phyloP scores from a whole-genome alignment of 2,888 invertebrate genomes.

The Monochamus alternatus region DNA sequence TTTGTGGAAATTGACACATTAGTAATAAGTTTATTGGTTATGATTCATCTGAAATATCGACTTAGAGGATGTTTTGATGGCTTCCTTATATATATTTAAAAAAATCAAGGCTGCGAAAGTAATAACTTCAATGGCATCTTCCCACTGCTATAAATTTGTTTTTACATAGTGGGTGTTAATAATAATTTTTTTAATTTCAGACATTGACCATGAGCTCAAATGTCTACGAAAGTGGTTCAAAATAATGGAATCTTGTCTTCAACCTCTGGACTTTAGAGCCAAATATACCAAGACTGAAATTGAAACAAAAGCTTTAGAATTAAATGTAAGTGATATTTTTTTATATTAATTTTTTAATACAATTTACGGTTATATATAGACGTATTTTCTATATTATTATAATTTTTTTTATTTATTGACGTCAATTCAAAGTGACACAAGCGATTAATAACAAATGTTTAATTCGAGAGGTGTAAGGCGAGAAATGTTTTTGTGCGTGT shows the following conservation, averaged over 20 bases:
- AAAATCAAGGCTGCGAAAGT: not conserved
- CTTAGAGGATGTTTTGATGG: not conserved
- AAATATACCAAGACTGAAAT: conserved; percentile 83
- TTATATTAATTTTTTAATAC: conserved; percentile 16
- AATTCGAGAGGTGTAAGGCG: not conserved
- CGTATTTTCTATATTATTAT: no score
- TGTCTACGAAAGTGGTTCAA: conserved; percentile 89
- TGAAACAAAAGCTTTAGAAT: conserved; percentile 84
- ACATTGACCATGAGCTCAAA: conserved; percentile 83
- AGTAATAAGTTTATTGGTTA: no score
- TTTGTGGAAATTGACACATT: no score
- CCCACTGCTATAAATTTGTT: not conserved
- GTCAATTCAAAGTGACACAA: not conserved
- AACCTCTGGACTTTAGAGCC: conserved; percentile 81
- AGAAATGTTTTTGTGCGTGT: not conserved
- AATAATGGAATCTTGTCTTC: conserved; percentile 87
- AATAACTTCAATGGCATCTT: no score
- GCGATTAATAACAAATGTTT: not conserved
- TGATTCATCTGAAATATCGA: no score
- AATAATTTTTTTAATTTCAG: conserved; percentile 69
- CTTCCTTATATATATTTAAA: not conserved
- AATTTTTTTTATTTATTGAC: not conserved
- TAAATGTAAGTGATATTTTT: conserved; percentile 80
- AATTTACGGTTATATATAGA: not conserved
- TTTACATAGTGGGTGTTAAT: not conserved